A percentile compares a stretch with the other conserved stretches of the same genome.
These are phyloP conservation scores for Dorcus hopei DNA, from an alignment of 2,888 invertebrate species.

Conservation along the genomic window DNA sequence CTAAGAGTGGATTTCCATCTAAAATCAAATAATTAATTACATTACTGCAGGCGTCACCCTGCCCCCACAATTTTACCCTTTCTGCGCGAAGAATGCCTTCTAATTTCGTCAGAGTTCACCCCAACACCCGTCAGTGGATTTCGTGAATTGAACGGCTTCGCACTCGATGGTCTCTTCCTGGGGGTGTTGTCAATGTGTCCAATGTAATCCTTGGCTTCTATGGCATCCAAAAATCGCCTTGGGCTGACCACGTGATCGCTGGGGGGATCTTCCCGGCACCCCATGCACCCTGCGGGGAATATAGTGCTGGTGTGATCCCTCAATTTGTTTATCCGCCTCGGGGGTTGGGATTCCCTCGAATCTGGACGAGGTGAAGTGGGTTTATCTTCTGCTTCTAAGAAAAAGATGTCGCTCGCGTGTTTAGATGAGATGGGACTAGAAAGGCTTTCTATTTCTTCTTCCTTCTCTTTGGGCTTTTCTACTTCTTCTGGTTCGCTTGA, in stretches of 20 bases:
- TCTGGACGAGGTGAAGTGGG: neutral
- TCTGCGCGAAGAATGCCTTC: constrained; percentile 25
- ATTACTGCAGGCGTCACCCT: neutral
- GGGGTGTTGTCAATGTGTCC: constrained; percentile 30
- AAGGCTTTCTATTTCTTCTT: neutral
- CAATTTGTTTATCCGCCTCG: constrained; percentile 21
- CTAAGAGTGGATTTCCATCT: constrained; percentile 47
- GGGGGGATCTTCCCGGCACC: constrained; percentile 25
- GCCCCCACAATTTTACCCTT: constrained; percentile 14
- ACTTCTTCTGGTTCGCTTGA: neutral
- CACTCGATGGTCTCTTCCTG: constrained; percentile 22
- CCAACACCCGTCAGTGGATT: constrained; percentile 46
- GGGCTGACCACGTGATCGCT: constrained; percentile 18
- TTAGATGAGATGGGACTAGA: neutral
- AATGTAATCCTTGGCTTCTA: constrained; percentile 21
- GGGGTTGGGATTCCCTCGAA: neutral
- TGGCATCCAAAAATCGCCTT: constrained; percentile 27
- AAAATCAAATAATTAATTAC: constrained; percentile 7
- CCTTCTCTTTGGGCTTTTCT: neutral
- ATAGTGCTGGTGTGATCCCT: constrained; percentile 29
- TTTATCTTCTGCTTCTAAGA: constrained; percentile 3
- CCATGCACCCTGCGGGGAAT: constrained; percentile 37
- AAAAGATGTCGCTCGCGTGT: constrained; percentile 3
- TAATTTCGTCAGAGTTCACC: constrained; percentile 38
- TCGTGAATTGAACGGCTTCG: constrained; percentile 23